Conservation (phyloP, 2,888 invertebrate species). For the Eledone cirrhosa region DNA sequence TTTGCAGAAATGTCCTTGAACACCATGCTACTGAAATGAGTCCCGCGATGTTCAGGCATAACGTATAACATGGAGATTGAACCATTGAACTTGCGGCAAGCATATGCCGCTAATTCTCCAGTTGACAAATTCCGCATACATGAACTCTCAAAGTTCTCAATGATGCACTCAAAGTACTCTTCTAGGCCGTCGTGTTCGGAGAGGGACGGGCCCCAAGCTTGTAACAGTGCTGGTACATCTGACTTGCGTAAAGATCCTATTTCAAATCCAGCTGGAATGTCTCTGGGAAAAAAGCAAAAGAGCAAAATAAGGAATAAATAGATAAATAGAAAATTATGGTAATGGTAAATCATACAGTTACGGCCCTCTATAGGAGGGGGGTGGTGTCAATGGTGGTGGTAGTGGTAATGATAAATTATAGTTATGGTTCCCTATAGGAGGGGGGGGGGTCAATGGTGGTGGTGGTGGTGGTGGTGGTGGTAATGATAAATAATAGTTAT, state of each 20-base stretch:
- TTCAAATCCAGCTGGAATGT: constrained; percentile 47
- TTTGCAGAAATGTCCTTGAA: constrained; percentile 51
- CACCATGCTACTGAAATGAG: constrained; percentile 52
- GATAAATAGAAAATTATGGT: too few species aligned
- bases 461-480: too few species aligned
- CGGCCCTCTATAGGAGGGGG: too few species aligned
- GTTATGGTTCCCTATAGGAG: too few species aligned
- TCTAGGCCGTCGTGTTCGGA: constrained; percentile 48
- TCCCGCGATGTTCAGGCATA: constrained; percentile 48
- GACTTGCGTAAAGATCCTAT: constrained; percentile 45
- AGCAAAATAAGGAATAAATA: too few species aligned
- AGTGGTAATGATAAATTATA: too few species aligned
- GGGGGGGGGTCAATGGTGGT: too few species aligned
- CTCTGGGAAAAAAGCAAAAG: not conserved
- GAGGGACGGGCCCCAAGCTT: constrained; percentile 48
- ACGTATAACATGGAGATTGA: constrained; percentile 59
- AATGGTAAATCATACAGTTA: too few species aligned
- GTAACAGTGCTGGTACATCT: constrained; percentile 44
- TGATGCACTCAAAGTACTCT: constrained; percentile 52
- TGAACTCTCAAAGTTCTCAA: constrained; percentile 54
- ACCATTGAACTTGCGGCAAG: constrained; percentile 60
- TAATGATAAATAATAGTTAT: too few species aligned
- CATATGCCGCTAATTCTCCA: constrained; percentile 53
- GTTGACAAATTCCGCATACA: constrained; percentile 44
- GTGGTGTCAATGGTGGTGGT: too few species aligned